Conservation (phyloP, 2,797 vertebrate species). For the Calcarius lapponicus region DNA sequence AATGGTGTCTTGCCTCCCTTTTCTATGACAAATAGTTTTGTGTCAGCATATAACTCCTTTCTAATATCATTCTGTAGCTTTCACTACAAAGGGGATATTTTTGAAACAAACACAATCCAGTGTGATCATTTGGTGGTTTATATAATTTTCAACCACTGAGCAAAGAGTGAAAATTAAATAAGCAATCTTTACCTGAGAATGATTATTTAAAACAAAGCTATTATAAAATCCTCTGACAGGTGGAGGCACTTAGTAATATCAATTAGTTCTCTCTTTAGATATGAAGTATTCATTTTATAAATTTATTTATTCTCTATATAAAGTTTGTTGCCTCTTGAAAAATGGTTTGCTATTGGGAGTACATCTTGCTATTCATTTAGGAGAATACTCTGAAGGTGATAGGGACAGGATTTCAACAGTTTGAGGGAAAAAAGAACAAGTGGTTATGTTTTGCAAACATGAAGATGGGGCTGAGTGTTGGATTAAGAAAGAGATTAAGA, state of each 20-base stretch:
- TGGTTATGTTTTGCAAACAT: constrained; percentile 55
- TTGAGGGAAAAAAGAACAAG: constrained; percentile 34
- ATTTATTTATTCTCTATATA: constrained; percentile 77
- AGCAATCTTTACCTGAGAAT: constrained; percentile 28
- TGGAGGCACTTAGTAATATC: constrained; percentile 67
- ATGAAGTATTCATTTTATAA: constrained; percentile 75
- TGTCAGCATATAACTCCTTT: not conserved
- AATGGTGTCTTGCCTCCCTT: not conserved
- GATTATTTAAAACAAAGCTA: constrained; percentile 59
- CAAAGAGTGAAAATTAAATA: not conserved
- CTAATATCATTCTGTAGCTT: not conserved
- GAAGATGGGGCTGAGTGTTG: constrained; percentile 52
- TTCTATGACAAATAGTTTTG: not conserved
- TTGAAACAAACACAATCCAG: not conserved
- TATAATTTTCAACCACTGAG: not conserved
- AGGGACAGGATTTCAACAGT: not conserved
- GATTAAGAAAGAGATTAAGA: constrained; percentile 69
- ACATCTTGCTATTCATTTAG: constrained; percentile 14
- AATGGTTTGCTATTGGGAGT: constrained; percentile 25
- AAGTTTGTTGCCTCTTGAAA: constrained; percentile 68
- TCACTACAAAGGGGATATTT: not conserved
- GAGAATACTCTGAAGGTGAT: not conserved
- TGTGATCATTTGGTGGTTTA: not conserved
- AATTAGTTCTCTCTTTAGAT: constrained; percentile 69
- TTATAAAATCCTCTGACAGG: constrained; percentile 66